phyloP scores from a whole-genome alignment of 2,888 invertebrate genomes.

The Podabrus alpinus region DNA sequence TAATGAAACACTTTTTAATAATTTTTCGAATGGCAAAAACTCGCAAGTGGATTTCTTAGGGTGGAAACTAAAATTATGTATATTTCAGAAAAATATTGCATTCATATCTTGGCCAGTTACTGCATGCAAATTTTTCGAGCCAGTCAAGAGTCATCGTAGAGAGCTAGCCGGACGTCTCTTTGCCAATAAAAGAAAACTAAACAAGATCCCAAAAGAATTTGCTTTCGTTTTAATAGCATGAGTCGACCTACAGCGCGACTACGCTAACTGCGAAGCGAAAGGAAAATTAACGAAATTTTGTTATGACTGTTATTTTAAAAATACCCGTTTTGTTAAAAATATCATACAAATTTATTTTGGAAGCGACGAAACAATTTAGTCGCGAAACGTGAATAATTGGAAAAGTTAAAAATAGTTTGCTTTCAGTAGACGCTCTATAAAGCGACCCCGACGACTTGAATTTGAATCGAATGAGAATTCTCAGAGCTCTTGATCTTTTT shows the following conservation, averaged over 20 bases:
- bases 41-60: not conserved
- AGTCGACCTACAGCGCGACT: slow-evolving; percentile 38
- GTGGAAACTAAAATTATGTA: not conserved
- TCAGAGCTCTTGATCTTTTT: slow-evolving; percentile 46
- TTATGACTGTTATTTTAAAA: not conserved
- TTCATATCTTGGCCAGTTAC: slow-evolving; percentile 46
- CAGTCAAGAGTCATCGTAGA: slow-evolving; percentile 38
- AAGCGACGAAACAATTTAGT: not conserved
- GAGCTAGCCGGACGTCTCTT: slow-evolving; percentile 38
- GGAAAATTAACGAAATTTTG: not conserved
- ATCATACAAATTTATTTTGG: not conserved
- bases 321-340: not conserved
- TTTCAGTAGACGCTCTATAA: slow-evolving; percentile 35
- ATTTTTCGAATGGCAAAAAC: not conserved
- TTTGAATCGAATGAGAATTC: slow-evolving; percentile 46
- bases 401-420: slow-evolving; percentile 6
- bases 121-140: slow-evolving; percentile 52
- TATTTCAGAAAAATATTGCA: not conserved
- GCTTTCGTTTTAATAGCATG: slow-evolving; percentile 43
- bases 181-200: slow-evolving; percentile 44
- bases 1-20: not conserved
- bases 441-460: slow-evolving; percentile 38
- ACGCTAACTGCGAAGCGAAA: slow-evolving; percentile 12
- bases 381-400: not conserved
- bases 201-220: slow-evolving; percentile 43